Conservation (phyloP, 2,888 invertebrate species). For the Lochmaea capreae region DNA sequence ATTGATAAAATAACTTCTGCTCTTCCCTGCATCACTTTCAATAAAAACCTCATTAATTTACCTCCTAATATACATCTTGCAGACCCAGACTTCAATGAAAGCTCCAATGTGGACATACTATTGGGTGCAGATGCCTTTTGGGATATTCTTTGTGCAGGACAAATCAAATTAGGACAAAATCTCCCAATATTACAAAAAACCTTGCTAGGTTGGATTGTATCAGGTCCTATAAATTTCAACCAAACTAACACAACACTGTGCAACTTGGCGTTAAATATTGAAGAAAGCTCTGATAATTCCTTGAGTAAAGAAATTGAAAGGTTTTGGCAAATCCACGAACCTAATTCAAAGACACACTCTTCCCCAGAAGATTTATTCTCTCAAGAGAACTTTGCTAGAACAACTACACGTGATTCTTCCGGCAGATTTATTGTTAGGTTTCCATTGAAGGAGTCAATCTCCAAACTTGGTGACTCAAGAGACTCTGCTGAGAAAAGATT, state of each 20-base stretch:
- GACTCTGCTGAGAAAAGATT: constrained; percentile 23
- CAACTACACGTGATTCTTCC: constrained; percentile 12
- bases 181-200: constrained; percentile 19
- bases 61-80: constrained; percentile 14
- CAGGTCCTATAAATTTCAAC: not conserved
- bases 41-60: constrained; percentile 4
- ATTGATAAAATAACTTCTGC: no score
- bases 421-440: constrained; percentile 32
- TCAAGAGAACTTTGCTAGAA: constrained; percentile 22
- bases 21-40: not conserved
- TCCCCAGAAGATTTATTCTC: constrained; percentile 25
- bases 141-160: not conserved
- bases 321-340: constrained; percentile 33
- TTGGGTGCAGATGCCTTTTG: no score
- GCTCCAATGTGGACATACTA: no score
- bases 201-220: no score
- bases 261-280: constrained; percentile 4
- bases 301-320: constrained; percentile 13
- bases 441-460: constrained; percentile 20
- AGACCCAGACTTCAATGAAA: not conserved
- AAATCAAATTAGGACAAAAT: constrained; percentile 16
- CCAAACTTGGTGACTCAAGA: constrained; percentile 21
- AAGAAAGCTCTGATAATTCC: constrained; percentile 1
- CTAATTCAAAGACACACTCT: not conserved
- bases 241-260: not conserved